Conservation (phyloP, 2,797 vertebrate genomes). For the Rhodeus uyekii region DNA sequence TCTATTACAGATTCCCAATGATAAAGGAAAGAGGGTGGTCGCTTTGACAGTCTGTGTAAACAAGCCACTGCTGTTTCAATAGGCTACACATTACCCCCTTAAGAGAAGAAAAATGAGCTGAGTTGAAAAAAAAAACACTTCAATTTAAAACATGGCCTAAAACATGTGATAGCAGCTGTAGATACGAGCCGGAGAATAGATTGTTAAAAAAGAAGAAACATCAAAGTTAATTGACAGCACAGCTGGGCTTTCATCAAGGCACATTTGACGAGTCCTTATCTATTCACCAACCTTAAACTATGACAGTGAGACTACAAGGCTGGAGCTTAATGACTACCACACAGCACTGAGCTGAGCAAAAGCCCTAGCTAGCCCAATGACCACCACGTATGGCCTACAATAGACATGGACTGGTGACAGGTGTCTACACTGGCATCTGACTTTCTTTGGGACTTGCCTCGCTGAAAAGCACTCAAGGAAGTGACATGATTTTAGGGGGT, state of each 20-base stretch:
- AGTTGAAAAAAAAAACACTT: not conserved
- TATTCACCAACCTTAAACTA: constrained; percentile 58
- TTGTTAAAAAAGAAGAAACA: constrained; percentile 24
- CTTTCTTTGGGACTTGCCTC: constrained; percentile 58
- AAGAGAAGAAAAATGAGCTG: constrained; percentile 24
- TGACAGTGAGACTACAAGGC: constrained; percentile 50
- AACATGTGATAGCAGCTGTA: constrained; percentile 33
- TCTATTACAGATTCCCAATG: constrained; percentile 70
- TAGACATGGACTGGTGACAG: constrained; percentile 53
- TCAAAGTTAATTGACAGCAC: constrained; percentile 49
- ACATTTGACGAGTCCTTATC: constrained; percentile 57
- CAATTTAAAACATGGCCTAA: constrained; percentile 16
- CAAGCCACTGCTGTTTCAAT: constrained; percentile 25
- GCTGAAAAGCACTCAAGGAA: constrained; percentile 60
- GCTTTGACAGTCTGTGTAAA: constrained; percentile 50
- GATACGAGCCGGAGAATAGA: not conserved
- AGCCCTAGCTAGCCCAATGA: constrained; percentile 23
- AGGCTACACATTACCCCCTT: constrained; percentile 30
- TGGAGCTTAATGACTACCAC: constrained; percentile 53
- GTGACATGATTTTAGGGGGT: constrained; percentile 59
- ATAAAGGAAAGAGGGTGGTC: constrained; percentile 61
- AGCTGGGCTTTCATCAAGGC: constrained; percentile 62
- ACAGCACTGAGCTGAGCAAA: constrained; percentile 41
- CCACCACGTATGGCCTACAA: constrained; percentile 40
- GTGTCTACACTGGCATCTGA: constrained; percentile 42